These are phyloP conservation scores for Vombatus ursinus DNA, from an alignment of 2,113 vertebrate genomes.

Conservation along the genomic window DNA sequence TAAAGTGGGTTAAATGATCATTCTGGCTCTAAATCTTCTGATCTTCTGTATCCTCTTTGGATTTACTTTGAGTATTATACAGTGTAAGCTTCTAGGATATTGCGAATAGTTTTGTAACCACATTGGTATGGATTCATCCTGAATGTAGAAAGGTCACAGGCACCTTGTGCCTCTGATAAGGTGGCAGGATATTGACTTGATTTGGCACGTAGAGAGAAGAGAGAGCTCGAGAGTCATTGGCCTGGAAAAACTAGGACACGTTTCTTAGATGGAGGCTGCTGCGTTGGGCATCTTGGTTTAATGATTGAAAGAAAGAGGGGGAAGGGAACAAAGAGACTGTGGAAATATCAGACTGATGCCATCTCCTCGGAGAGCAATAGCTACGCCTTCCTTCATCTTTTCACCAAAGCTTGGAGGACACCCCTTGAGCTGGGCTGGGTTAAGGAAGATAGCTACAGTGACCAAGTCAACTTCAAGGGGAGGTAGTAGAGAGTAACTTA, in stretches of 20 bases:
- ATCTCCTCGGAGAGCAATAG: not conserved
- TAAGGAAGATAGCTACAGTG: not conserved
- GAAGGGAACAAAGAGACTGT: not conserved
- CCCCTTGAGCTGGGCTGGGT: not conserved
- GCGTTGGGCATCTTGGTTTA: constrained; percentile 31
- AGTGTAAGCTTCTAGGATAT: not conserved
- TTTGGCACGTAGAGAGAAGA: constrained; percentile 43
- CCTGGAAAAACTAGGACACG: constrained; percentile 57
- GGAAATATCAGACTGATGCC: not conserved
- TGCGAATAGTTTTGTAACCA: not conserved
- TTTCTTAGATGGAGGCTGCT: constrained; percentile 15
- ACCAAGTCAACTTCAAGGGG: accelerated
- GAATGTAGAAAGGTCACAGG: not conserved
- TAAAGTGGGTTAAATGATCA: not conserved
- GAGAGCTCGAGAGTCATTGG: not conserved
- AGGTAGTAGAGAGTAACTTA: no score
- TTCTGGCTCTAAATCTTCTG: not conserved
- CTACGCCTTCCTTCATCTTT: not conserved
- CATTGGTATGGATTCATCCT: not conserved
- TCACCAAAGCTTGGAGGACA: not conserved
- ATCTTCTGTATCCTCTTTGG: not conserved
- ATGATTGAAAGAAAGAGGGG: constrained; percentile 40
- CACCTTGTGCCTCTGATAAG: not conserved
- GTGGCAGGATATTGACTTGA: constrained; percentile 38
- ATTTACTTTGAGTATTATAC: not conserved